Evolutionary conservation across 2,113 vertebrate species (phyloP).

Genomic region (Lasiurus cinereus): DNA sequence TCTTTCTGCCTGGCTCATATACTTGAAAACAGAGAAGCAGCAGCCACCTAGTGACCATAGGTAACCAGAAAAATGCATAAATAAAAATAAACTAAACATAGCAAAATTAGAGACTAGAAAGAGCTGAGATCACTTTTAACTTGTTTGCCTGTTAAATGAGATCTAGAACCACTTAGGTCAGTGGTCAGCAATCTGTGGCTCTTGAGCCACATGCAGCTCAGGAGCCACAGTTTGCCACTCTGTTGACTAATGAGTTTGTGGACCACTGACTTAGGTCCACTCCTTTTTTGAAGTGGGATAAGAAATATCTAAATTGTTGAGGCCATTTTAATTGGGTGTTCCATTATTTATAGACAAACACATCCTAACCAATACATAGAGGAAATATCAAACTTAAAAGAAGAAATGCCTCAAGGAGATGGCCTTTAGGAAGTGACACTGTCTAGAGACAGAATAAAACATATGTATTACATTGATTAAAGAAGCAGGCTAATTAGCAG

Average conservation of each 20-base stretch:
- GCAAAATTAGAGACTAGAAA: not conserved
- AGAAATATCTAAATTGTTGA: slow-evolving; percentile 39
- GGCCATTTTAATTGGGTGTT: not conserved
- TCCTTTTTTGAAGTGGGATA: not conserved
- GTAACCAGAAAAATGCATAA: not conserved
- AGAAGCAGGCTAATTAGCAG: not conserved
- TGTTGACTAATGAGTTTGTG: no score
- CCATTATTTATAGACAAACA: not conserved
- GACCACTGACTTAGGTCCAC: not conserved
- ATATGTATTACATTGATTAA: not conserved
- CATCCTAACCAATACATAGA: not conserved
- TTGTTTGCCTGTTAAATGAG: not conserved
- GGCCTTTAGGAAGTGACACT: not conserved
- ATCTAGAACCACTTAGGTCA: not conserved
- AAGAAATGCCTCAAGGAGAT: not conserved
- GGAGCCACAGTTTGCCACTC: no score
- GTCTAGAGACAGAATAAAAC: not conserved
- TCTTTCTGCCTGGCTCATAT: not conserved
- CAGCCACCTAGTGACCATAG: not conserved
- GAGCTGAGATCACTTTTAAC: not conserved
- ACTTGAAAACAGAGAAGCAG: not conserved
- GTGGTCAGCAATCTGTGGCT: no score
- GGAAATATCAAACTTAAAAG: not conserved
- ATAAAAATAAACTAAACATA: not conserved
- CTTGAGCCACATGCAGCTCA: no score